These are phyloP conservation scores for Pseudanteris insignis DNA, from an alignment of 2,888 invertebrate species.

Conservation along the genomic window DNA sequence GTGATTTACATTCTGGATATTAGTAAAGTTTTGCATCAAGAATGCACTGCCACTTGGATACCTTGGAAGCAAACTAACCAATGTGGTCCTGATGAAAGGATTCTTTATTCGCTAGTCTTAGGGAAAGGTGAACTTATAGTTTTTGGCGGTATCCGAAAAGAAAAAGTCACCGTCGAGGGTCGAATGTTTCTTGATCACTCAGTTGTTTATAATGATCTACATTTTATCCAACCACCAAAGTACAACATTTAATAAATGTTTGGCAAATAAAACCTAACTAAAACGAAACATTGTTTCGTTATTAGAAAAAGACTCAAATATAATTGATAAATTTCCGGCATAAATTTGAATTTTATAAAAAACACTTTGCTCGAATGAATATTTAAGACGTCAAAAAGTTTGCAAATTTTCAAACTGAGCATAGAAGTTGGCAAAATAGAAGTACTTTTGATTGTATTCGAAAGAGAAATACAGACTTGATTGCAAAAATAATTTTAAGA, in stretches of 20 bases:
- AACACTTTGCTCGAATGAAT: too few relatives aligned
- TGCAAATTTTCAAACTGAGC: too few relatives aligned
- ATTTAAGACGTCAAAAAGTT: too few relatives aligned
- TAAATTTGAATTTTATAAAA: too few relatives aligned
- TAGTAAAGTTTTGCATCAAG: constrained; percentile 74
- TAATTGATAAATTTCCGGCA: too few relatives aligned
- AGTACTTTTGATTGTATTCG: too few relatives aligned
- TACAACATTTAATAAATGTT: constrained; percentile 56
- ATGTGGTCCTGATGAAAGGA: constrained; percentile 84
- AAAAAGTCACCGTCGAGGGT: constrained; percentile 71
- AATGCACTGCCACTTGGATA: constrained; percentile 76
- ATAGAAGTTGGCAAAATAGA: too few relatives aligned
- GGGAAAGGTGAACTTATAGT: constrained; percentile 93
- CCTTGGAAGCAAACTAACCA: constrained; percentile 75
- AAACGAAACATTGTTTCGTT: constrained; percentile 1
- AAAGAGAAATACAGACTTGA: too few relatives aligned
- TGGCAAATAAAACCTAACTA: too few relatives aligned
- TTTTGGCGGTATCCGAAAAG: constrained; percentile 95
- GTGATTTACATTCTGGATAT: constrained; percentile 89
- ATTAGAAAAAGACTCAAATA: too few relatives aligned
- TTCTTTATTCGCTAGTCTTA: constrained; percentile 87
- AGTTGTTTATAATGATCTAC: constrained; percentile 63
- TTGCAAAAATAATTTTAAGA: too few relatives aligned
- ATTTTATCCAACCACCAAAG: constrained; percentile 63
- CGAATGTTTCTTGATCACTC: constrained; percentile 58